A percentile compares a stretch with the other conserved stretches of the same genome.
These are phyloP conservation scores for Volucella inanis DNA, from an alignment of 2,888 invertebrate species.

Conservation along the genomic window DNA sequence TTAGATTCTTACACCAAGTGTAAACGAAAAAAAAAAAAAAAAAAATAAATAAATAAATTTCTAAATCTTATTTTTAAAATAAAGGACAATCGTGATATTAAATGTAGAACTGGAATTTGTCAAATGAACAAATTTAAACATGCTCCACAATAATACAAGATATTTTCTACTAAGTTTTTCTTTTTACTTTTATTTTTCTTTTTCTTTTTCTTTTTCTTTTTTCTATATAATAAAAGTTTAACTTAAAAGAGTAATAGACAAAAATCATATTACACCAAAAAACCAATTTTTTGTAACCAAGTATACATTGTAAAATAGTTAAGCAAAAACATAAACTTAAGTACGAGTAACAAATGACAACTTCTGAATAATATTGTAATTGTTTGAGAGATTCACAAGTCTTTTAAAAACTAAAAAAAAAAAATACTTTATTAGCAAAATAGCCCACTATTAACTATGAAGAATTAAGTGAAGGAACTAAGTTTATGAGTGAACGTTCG, in stretches of 20 bases:
- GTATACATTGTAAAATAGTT: slow-evolving; percentile 27
- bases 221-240: slow-evolving; percentile 13
- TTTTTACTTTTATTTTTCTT: slow-evolving; percentile 32
- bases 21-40: slow-evolving; percentile 26
- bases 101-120: slow-evolving; percentile 79
- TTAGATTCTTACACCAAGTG: slow-evolving; percentile 59
- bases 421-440: slow-evolving; percentile 36
- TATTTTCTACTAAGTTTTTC: slow-evolving; percentile 62
- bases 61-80: slow-evolving; percentile 31
- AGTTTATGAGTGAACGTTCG: slow-evolving; percentile 4
- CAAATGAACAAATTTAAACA: slow-evolving; percentile 34
- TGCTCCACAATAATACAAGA: slow-evolving; percentile 51
- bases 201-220: slow-evolving; percentile 43
- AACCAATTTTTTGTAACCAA: slow-evolving; percentile 38
- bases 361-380: slow-evolving; percentile 12
- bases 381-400: slow-evolving; percentile 16
- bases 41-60: slow-evolving; percentile 6
- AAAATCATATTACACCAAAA: neutral
- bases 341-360: neutral
- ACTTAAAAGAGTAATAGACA: neutral
- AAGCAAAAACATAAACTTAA: slow-evolving; percentile 12
- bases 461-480: neutral
- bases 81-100: slow-evolving; percentile 83
- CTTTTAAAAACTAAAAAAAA: slow-evolving; percentile 18
- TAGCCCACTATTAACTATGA: slow-evolving; percentile 59